Conservation (phyloP, 2,888 invertebrate species). For the Tetheella fluctuosa region DNA sequence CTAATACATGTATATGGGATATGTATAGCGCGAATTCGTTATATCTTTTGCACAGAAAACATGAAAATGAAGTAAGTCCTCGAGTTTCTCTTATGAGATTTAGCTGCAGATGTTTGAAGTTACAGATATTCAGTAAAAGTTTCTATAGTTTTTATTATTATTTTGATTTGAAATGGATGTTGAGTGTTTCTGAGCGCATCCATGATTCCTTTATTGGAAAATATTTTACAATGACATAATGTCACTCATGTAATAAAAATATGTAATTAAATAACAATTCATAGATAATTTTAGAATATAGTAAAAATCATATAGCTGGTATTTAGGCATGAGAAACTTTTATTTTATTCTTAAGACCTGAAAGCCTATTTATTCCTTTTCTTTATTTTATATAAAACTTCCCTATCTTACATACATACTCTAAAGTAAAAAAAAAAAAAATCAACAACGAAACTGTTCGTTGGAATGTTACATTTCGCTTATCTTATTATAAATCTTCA, state of each 20-base stretch:
- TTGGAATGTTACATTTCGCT: slow-evolving; percentile 56
- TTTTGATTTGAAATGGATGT: slow-evolving; percentile 3
- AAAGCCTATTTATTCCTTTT: background rate
- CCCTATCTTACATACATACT: background rate
- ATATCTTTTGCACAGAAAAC: slow-evolving; percentile 39
- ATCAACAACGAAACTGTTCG: background rate
- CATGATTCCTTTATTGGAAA: background rate
- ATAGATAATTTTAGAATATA: no score
- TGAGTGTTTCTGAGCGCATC: background rate
- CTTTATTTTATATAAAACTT: no score
- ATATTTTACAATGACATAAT: background rate
- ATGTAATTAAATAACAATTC: no score
- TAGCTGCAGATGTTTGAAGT: slow-evolving; percentile 19
- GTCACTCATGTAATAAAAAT: background rate
- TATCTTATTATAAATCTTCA: slow-evolving; percentile 64
- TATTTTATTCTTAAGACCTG: no score
- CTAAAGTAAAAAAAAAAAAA: background rate
- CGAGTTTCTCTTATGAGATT: slow-evolving; percentile 30
- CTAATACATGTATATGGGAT: slow-evolving; percentile 13
- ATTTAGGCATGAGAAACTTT: no score
- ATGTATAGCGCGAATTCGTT: slow-evolving; percentile 31
- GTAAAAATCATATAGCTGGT: no score
- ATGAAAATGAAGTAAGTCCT: slow-evolving; percentile 32
- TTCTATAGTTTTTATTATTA: slow-evolving; percentile 9
- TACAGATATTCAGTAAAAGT: slow-evolving; percentile 8